Conservation (phyloP, 1,140 invertebrate species). For the Armadillidium nasatum region DNA sequence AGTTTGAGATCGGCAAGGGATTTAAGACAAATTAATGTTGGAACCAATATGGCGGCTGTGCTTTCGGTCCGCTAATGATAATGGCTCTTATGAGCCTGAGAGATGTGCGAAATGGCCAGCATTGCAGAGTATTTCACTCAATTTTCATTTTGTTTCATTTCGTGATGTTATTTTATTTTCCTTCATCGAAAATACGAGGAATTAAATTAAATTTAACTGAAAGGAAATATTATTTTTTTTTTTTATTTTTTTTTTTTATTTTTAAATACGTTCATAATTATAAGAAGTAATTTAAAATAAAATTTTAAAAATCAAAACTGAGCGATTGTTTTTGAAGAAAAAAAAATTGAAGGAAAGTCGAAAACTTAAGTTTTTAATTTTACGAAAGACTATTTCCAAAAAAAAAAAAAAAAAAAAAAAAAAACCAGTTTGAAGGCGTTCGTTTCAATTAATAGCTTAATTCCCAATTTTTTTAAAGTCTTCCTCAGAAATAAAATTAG, state of each 20-base stretch:
- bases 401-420: no score
- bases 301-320: no score
- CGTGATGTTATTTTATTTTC: not conserved
- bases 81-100: slow-evolving; percentile 37
- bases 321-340: no score
- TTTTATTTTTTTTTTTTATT: no score
- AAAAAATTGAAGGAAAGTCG: no score
- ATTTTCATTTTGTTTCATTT: slow-evolving; percentile 28
- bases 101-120: slow-evolving; percentile 30
- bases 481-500: not conserved
- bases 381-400: no score
- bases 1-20: slow-evolving; percentile 35
- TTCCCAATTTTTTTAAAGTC: slow-evolving; percentile 35
- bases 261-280: no score
- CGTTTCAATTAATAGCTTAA: slow-evolving; percentile 42
- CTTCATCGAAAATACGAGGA: no score
- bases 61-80: slow-evolving; percentile 43
- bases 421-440: slow-evolving; percentile 39
- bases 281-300: no score
- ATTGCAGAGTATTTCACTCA: slow-evolving; percentile 24
- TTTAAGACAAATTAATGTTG: slow-evolving; percentile 43
- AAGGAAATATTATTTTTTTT: no score
- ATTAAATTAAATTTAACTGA: no score
- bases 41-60: slow-evolving; percentile 41
- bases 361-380: no score